Conservation (phyloP, 2,113 vertebrate genomes). For the Brachyhypopomus gauderio region DNA sequence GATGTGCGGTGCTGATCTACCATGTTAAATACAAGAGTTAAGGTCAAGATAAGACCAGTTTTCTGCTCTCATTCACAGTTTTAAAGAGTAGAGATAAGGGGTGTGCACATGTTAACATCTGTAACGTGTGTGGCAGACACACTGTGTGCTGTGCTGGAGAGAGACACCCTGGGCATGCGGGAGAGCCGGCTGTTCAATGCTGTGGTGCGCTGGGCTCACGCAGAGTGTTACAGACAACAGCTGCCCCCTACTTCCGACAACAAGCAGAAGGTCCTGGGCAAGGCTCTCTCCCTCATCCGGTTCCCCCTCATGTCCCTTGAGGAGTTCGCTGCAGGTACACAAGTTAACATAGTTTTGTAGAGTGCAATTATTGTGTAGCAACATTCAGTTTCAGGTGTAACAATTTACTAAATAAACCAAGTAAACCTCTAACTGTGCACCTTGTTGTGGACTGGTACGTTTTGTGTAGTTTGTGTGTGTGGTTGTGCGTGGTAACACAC, state of each 20-base stretch:
- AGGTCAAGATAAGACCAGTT: too few relatives aligned
- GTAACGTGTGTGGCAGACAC: constrained; percentile 74
- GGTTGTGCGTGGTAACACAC: too few relatives aligned
- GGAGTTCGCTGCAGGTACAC: constrained; percentile 85
- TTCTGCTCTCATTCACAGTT: neutral
- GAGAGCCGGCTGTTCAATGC: constrained; percentile 86
- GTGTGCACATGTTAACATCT: neutral
- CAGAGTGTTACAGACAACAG: constrained; percentile 85
- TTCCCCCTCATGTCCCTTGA: constrained; percentile 91
- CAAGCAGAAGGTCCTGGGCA: constrained; percentile 83
- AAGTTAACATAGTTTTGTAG: too few relatives aligned
- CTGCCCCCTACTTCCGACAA: constrained; percentile 83
- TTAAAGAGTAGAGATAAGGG: neutral
- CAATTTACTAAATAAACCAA: too few relatives aligned
- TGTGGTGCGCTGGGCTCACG: constrained; percentile 85
- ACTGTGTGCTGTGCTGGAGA: constrained; percentile 84
- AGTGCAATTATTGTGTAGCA: constrained; percentile 53
- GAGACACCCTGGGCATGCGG: constrained; percentile 85
- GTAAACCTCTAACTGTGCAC: too few relatives aligned
- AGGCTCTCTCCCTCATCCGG: constrained; percentile 83
- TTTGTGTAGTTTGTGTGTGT: too few relatives aligned
- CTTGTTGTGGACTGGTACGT: too few relatives aligned
- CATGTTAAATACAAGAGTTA: too few relatives aligned
- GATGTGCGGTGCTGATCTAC: too few relatives aligned
- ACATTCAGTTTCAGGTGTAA: too few relatives aligned